phyloP scores from a whole-genome alignment of 2,113 vertebrate species.

The Phocoena sinus region DNA sequence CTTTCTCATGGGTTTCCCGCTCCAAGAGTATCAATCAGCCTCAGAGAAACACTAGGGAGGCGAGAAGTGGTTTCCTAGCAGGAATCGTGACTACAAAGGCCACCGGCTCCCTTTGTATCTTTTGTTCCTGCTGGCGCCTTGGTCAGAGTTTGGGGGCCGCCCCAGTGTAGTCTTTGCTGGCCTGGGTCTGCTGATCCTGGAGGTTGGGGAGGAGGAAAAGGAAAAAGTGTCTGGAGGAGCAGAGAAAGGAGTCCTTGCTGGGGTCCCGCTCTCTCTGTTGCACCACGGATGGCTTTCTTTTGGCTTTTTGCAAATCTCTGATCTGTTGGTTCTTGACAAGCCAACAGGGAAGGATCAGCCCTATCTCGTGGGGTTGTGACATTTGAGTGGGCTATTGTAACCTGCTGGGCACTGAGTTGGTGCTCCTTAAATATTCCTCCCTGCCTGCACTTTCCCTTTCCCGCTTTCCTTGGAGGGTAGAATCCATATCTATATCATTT shows the following conservation, averaged over 20 bases:
- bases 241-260: background rate
- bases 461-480: background rate
- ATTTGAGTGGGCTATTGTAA: background rate
- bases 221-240: too few relatives aligned
- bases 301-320: background rate
- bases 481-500: background rate
- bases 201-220: background rate
- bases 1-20: conserved; percentile 72
- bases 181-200: background rate
- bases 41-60: conserved; percentile 58
- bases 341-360: background rate
- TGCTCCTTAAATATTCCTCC: background rate
- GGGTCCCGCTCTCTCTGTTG: background rate
- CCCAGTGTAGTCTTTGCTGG: background rate
- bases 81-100: conserved; percentile 10
- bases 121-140: conserved; percentile 38
- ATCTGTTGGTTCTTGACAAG: background rate
- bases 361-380: background rate
- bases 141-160: background rate
- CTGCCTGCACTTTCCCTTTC: background rate
- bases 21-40: conserved; percentile 71
- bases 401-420: background rate
- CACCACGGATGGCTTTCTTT: background rate
- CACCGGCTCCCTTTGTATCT: background rate
- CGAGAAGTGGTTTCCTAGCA: conserved; percentile 30